Evolutionary conservation across 2,888 invertebrate genomes (phyloP), one percentile per base, ranked within the genome.

Genomic region (Drosophila merina): DNA sequence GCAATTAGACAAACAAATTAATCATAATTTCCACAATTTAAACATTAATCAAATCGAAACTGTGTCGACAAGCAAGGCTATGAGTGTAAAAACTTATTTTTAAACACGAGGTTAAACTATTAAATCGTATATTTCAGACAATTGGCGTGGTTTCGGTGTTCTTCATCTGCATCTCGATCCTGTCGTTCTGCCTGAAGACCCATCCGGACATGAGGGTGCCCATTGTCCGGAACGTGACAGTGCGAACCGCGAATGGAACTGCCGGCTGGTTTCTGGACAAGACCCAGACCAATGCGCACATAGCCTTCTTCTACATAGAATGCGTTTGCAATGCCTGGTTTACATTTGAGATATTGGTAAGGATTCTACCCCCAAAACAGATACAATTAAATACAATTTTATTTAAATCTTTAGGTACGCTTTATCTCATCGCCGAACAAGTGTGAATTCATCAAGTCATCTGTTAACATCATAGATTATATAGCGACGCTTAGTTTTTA

Each of bases 241-340:
- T 97, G 31, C 94, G 94, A 81, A 96, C 95, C 47, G 95, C 96
- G 48, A 94, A 94, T 89, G 95, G 95, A 89, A 93, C 94, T 78
- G 95, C 94, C 62, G 94, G 94, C 77, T 97, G 97, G 96, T 95
- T 95, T 60, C 93, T 98, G 89, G 98, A 98, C 93, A 97, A 96
- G 92, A 94, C 95, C 88, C 96, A 96, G 92, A 99, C 98, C 57
- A 98, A 98, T 93, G 98, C 99, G 68, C 99, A 99, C 93, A 94
- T 97, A 78, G 98, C 97, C 88, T 99, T 99, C 93, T 98, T 98
- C 93, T 99, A 98, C 93, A 97, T 99, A 90, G 99, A 99, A 93
- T 98, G 98, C 93, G 95, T 98, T 79, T 99, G 99, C 93, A 99
- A 99, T 93, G 97, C 99, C 72, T 99, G 99, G 99, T 99, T 99